Base-by-base conservation (phyloP, 2,113 vertebrate genomes). In the Barnardius zonarius region DNA sequence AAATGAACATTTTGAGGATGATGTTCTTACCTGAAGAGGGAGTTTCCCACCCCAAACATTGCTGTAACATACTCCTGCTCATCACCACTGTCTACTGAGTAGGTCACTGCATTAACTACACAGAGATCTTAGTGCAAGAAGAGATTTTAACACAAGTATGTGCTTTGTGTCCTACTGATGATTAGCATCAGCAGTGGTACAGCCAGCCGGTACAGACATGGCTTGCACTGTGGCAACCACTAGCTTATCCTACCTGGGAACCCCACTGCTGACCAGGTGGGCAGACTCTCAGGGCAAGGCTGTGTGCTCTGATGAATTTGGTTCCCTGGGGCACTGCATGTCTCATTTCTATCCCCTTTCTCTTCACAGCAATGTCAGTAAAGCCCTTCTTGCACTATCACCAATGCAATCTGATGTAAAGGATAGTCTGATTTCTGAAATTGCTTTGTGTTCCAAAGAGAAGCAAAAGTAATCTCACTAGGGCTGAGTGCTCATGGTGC, bases 111-210 rank as follows among this genome's bases (percentile, higher is more conserved):
- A 28, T 85, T 75, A 43, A 11, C 43, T 52, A 37, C 31, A 25
- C 28, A 44, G 37, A 67, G 5, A 22, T 68, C 31, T 59, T 63
- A 22, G 27, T 17, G 17, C 20, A 74, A 35, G 27, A 39, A 35
- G 55, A 39, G 7, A 22, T 75, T 92, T 88, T 57, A 52, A 11
- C 0, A 0, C 0, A 2, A 57, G 13, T 14, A 16, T 11, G 13
- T 54, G 67, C 28, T 1, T 70, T 87, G 16, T 51, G 44, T 44
- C 55, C 15, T 4, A 49, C 37, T 68, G 51, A 6, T 43, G n/a
- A 11, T 30, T 9, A 33, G 52, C 63, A 17, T 10, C 35, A 63
- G 27, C 31, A 59, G 68, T 14, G 43, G 17, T 61, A 16, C 3
- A 2, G 43, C 49, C 8, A 9, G 77, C n/a, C 20, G 25, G 68